Evolutionary conservation across 1,140 invertebrate species (phyloP), one percentile per base, ranked within the genome.

Genomic region (Euwallacea similis): DNA sequence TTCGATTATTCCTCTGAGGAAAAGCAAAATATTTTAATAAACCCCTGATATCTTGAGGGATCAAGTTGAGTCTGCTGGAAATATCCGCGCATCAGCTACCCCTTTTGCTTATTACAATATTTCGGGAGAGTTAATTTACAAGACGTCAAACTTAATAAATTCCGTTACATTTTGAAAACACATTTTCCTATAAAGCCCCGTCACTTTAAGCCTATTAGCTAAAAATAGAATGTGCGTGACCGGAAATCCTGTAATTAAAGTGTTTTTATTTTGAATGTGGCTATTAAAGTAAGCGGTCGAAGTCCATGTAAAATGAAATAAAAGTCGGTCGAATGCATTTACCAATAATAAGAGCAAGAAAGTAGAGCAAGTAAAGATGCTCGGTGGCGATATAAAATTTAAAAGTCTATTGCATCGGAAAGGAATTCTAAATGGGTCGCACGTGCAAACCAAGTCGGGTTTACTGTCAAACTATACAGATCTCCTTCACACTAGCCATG

Each of bases 391-490:
- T 21, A 59, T 56, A 65, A 71, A 71, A 65, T 65, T 71, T 71
- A 44, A 71, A 71, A 71, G 53, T 71, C 50, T 65, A 65, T 65
- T 58, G 50, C 69, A 62, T 72, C 66, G 64, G 58, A 59, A 62
- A 3, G 15, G 11, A 64, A 58, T 47, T 70, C 53, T 21, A 42
- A 67, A 54, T 55, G 7, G 11, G 55, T 60, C 42, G 47, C 69
- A 66, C 69, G 69, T 71, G 63, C 63, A 54, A 71, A 21, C 47
- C 47, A 56, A 44, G 7, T 8, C 11, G 13, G 33, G 16, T 50
- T 67, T 50, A 60, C 33, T 60, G 55, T 67, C 56, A 62, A 62
- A 72, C 71, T 72, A 72, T 72, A 67, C 62, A 50, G 63, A 66
- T 64, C 63, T 71, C 55, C 33, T 55, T 71, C 63, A 56, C 62